Conservation (phyloP, 2,888 invertebrate species). For the Orthosia incerta region DNA sequence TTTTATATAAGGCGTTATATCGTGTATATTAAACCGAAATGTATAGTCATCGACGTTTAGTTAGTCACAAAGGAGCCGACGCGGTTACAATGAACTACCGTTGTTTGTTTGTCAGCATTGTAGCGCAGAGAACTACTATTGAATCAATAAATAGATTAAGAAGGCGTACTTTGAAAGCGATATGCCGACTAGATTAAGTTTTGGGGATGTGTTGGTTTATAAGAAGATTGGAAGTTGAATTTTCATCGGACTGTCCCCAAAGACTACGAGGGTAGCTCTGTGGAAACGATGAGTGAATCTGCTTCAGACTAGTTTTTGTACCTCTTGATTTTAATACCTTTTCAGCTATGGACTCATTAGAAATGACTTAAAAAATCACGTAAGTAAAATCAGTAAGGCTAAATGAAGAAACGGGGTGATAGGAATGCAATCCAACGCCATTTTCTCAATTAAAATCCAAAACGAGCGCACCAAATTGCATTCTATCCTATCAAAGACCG, state of each 20-base stretch:
- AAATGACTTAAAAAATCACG: neutral
- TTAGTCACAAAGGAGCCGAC: conserved; percentile 66
- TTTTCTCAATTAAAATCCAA: conserved; percentile 30
- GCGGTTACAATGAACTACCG: conserved; percentile 77
- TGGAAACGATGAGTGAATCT: neutral
- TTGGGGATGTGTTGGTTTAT: conserved; percentile 64
- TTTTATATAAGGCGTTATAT: conserved; percentile 64
- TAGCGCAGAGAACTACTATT: conserved; percentile 74
- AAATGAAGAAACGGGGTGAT: neutral
- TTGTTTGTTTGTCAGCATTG: conserved; percentile 78
- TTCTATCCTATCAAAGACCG: conserved; percentile 33
- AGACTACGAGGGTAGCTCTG: too few species aligned
- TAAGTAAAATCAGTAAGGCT: neutral
- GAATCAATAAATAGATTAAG: conserved; percentile 88
- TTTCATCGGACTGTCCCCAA: neutral
- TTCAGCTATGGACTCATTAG: neutral
- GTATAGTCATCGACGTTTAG: conserved; percentile 63
- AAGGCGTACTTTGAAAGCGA: conserved; percentile 85
- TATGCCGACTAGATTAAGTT: conserved; percentile 78
- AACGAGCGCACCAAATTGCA: conserved; percentile 44
- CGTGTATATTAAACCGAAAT: conserved; percentile 52
- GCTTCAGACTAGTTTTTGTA: neutral
- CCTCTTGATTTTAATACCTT: too few species aligned
- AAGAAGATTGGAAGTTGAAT: conserved; percentile 8
- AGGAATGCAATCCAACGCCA: neutral